A percentile compares a stretch with the other conserved stretches of the same genome.
Evolutionary conservation across 2,888 invertebrate genomes (phyloP).

Genomic region (Drosophila planitibia): DNA sequence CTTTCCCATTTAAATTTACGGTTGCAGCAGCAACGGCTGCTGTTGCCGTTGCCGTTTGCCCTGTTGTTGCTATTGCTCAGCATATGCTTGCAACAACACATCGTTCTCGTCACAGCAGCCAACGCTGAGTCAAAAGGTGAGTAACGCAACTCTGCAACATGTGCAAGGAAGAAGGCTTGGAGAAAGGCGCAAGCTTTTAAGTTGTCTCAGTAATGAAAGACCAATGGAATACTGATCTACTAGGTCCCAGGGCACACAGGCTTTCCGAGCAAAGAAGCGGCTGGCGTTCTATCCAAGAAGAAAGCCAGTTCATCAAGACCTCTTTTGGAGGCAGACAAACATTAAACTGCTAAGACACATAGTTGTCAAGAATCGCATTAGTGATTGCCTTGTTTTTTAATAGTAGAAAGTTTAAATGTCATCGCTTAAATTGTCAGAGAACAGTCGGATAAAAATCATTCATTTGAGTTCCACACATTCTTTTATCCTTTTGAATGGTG

Average conservation of each 20-base stretch:
- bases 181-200: not conserved
- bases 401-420: not conserved
- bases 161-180: slow-evolving; percentile 10
- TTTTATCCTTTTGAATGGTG: not conserved
- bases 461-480: not conserved
- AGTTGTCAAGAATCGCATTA: too few relatives aligned
- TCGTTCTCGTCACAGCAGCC: slow-evolving; percentile 53
- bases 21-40: slow-evolving; percentile 30
- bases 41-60: slow-evolving; percentile 6
- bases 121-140: slow-evolving; percentile 70
- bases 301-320: too few relatives aligned
- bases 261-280: too few relatives aligned
- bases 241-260: not conserved
- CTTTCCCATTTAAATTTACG: slow-evolving; percentile 43
- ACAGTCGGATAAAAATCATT: not conserved
- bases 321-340: too few relatives aligned
- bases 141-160: slow-evolving; percentile 39
- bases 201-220: not conserved
- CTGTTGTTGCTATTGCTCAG: slow-evolving; percentile 56
- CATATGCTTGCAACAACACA: slow-evolving; percentile 74
- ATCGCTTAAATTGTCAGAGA: not conserved
- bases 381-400: too few relatives aligned
- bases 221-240: not conserved
- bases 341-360: too few relatives aligned
- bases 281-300: too few relatives aligned